These are phyloP conservation scores for Erythrolamprus reginae DNA, from an alignment of 2,113 vertebrate species.

Conservation along the genomic window DNA sequence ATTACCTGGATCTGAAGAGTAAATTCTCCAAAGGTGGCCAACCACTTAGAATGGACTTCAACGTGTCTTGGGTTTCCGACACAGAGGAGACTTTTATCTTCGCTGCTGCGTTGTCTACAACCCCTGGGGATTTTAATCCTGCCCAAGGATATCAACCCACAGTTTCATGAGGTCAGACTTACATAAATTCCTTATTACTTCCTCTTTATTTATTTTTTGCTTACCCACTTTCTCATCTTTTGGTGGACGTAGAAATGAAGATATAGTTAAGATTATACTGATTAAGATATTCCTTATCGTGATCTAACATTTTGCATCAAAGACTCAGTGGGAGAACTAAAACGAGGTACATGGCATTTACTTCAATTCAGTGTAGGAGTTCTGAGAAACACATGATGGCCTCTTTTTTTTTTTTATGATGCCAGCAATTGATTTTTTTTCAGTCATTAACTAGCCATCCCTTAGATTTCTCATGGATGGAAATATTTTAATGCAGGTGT, in stretches of 20 bases:
- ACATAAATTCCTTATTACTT: conserved; percentile 19
- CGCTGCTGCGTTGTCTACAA: conserved; percentile 9
- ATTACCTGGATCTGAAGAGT: conserved; percentile 5
- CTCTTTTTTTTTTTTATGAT: neutral
- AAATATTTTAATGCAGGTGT: neutral
- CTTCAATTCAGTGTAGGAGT: neutral
- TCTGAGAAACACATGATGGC: neutral
- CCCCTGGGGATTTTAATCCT: conserved; percentile 60
- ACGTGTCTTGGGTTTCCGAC: neutral
- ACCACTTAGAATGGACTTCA: neutral
- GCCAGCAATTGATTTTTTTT: neutral
- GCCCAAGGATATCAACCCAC: neutral
- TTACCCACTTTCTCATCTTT: neutral
- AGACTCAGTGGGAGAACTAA: conserved; percentile 16
- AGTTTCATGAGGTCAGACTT: neutral
- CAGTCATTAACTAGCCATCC: conserved; percentile 12
- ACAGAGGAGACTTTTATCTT: neutral
- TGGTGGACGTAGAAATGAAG: conserved; percentile 36
- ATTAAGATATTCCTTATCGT: conserved; percentile 21
- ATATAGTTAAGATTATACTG: neutral
- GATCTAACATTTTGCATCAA: conserved; percentile 33
- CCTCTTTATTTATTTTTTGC: neutral
- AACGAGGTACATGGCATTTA: neutral
- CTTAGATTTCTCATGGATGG: neutral
- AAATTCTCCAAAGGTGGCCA: neutral